Conservation (phyloP, 2,113 vertebrate genomes). For the Podocnemis expansa region DNA sequence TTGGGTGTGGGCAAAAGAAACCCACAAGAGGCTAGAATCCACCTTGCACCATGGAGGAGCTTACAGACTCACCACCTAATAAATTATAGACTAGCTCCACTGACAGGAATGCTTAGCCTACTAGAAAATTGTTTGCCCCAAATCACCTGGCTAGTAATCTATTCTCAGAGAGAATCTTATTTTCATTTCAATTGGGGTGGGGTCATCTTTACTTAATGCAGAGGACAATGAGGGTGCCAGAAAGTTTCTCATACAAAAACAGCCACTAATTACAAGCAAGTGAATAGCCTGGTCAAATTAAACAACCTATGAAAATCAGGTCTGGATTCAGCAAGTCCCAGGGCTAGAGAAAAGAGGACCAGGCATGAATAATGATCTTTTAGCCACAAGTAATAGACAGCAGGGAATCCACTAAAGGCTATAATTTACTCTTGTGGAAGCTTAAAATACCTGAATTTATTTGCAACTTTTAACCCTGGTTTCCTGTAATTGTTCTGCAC, state of each 20-base stretch:
- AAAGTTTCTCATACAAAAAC: background rate
- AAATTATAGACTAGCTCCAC: background rate
- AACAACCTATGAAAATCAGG: background rate
- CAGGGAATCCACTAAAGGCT: background rate
- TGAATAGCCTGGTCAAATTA: background rate
- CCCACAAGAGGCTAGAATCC: background rate
- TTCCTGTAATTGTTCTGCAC: background rate
- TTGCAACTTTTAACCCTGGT: background rate
- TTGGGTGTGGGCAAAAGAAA: conserved; percentile 1
- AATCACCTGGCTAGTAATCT: accelerated
- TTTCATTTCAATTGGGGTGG: background rate
- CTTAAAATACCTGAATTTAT: background rate
- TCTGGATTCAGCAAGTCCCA: background rate
- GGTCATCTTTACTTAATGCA: background rate
- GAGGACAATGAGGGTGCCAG: background rate
- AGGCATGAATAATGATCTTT: background rate
- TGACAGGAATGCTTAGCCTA: background rate
- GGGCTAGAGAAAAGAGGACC: background rate
- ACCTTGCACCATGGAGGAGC: background rate
- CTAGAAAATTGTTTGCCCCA: background rate
- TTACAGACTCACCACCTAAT: background rate
- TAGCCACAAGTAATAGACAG: background rate
- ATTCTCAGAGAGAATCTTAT: background rate
- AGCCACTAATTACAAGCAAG: accelerated
- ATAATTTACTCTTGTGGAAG: background rate